Conservation (phyloP, 2,888 invertebrate species). For the Eugnorisma glareosa region DNA sequence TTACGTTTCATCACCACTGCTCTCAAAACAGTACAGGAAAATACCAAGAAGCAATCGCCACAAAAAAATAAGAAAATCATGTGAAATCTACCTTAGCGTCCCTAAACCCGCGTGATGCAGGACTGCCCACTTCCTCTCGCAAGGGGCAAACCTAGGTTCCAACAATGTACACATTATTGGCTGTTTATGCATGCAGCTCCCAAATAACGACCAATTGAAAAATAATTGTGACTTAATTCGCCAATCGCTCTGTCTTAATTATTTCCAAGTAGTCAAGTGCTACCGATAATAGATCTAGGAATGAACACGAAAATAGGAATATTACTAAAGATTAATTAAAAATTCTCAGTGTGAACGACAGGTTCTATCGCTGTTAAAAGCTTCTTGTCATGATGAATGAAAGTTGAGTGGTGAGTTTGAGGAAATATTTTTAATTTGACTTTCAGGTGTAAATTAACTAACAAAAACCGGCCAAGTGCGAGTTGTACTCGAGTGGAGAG, state of each 20-base stretch:
- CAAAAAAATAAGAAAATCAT: background rate
- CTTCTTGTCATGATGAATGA: slow-evolving; percentile 18
- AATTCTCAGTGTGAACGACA: slow-evolving; percentile 1
- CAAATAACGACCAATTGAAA: background rate
- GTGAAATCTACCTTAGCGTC: background rate
- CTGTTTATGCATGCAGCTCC: background rate
- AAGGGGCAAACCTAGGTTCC: background rate
- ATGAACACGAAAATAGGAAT: slow-evolving; percentile 13
- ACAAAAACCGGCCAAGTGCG: no score
- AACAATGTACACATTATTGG: background rate
- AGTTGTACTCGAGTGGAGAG: no score
- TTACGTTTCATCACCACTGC: background rate
- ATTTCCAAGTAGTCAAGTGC: background rate
- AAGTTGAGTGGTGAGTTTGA: slow-evolving; percentile 13
- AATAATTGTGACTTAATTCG: background rate
- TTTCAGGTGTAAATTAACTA: background rate
- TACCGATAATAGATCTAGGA: background rate
- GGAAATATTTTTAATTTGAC: slow-evolving; percentile 30
- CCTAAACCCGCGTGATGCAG: background rate
- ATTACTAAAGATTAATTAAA: slow-evolving; percentile 25
- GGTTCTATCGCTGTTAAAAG: slow-evolving; percentile 21
- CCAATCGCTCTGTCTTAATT: slow-evolving; percentile 10
- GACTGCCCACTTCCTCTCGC: background rate
- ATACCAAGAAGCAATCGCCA: background rate
- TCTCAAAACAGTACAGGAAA: background rate